Evolutionary conservation across 2,888 invertebrate species (phyloP), one percentile per base, ranked within the genome.

Genomic region (Mesopsocus fuscifrons): DNA sequence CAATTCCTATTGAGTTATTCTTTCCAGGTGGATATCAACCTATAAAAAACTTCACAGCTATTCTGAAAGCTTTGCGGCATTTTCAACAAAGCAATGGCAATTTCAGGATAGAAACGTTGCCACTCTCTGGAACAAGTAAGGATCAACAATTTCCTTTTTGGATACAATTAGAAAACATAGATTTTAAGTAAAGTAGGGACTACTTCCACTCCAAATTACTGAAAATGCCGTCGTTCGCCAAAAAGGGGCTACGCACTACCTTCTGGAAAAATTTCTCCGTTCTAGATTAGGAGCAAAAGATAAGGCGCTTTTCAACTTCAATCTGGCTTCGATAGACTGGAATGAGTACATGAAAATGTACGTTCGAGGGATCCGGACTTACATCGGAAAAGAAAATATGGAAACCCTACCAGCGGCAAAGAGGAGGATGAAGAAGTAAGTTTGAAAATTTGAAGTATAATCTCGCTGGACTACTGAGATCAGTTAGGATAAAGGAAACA

Each of bases 1-100:
- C n/a, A n/a, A n/a, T n/a, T n/a, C n/a, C n/a, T n/a, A n/a, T n/a
- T n/a, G n/a, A n/a, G n/a, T n/a, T n/a, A 34, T 34, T 13, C 15
- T 6, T 34, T 34, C 8, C 34, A 38, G 38, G 38, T 38, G 15
- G n/a, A 20, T 13, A 5, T 6, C 17, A 5, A 21, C 20, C n/a
- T 38, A 38, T 20, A 18, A 20, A 38, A 38, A 38, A 38, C 17
- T 38, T 38, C 38, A 38, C 11, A 20, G 20, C 6, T 38, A 20
- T 17, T 38, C 20, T 6, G n/a, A 38, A 18, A 20, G n/a, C 20
- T 20, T 20, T 17, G 15, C 38, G 3, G n/a, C 15, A 18, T 38
- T 38, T 20, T 38, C 18, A 18, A 15, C 20, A 4, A 15, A 20
- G 17, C 17, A 38, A 38, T 38, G 38, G 38, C 15, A 38, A 5